Conservation (phyloP, 2,888 invertebrate species). For the Apeira syringaria region DNA sequence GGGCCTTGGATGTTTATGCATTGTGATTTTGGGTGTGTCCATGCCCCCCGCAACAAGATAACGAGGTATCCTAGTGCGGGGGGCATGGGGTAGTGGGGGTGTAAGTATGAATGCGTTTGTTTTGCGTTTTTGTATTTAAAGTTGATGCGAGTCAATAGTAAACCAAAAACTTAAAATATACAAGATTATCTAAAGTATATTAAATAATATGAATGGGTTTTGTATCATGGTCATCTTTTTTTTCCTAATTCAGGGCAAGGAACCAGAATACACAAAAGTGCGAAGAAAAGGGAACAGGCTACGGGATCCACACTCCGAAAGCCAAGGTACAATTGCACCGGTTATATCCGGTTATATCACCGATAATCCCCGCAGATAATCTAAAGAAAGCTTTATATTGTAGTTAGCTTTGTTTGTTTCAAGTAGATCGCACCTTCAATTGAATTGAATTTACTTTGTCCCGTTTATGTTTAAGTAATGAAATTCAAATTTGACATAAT, state of each 20-base stretch:
- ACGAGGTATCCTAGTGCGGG: too few species aligned
- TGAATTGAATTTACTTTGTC: conserved; percentile 65
- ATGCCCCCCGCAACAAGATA: too few species aligned
- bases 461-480: conserved; percentile 72
- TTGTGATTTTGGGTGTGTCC: too few species aligned
- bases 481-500: conserved; percentile 77
- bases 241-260: conserved; percentile 86
- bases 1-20: too few species aligned
- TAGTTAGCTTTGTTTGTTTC: conserved; percentile 77
- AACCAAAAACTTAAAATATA: too few species aligned
- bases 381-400: conserved; percentile 62
- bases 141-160: too few species aligned
- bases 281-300: conserved; percentile 91
- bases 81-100: too few species aligned
- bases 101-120: too few species aligned
- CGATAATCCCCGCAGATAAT: conserved; percentile 27
- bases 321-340: conserved; percentile 86
- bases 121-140: too few species aligned
- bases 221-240: too few species aligned
- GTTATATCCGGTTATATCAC: conserved; percentile 2
- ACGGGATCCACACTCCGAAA: conserved; percentile 92
- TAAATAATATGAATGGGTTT: too few species aligned
- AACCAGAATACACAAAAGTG: conserved; percentile 93
- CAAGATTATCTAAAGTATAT: too few species aligned
- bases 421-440: conserved; percentile 76